phyloP scores from a whole-genome alignment of 2,797 vertebrate genomes.

The Graptemys geographica region DNA sequence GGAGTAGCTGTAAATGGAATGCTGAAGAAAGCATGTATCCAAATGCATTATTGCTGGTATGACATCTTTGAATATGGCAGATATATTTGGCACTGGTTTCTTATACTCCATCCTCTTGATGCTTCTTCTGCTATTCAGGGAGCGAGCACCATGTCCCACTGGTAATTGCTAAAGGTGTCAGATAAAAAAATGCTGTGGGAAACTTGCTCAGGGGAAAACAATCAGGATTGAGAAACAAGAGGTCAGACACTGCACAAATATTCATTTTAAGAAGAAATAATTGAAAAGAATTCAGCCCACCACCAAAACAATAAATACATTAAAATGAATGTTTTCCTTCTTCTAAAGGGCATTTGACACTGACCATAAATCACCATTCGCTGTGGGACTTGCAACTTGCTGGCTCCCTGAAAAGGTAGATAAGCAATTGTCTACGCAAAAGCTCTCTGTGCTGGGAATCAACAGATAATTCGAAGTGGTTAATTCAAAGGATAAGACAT shows the following conservation, averaged over 20 bases:
- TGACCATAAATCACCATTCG: neutral
- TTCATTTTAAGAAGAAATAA: neutral
- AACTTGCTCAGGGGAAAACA: neutral
- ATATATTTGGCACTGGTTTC: neutral
- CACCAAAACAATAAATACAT: neutral
- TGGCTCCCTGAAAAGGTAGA: neutral
- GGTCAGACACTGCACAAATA: neutral
- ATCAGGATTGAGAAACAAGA: neutral
- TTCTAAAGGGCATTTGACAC: neutral
- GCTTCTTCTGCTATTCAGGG: neutral
- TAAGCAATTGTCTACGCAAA: neutral
- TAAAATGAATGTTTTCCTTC: neutral
- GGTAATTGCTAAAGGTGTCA: neutral
- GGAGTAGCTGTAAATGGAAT: neutral
- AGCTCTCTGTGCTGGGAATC: neutral
- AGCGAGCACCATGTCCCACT: neutral
- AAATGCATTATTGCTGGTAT: neutral
- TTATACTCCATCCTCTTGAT: neutral
- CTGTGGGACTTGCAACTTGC: neutral
- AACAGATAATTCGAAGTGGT: neutral
- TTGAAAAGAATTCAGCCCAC: neutral
- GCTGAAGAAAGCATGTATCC: neutral
- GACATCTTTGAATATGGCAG: neutral
- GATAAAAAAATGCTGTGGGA: rapidly evolving
- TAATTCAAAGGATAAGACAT: neutral